A percentile compares a stretch with the other conserved stretches of the same genome.
These are phyloP conservation scores for Rhodinocichla rosea DNA, from an alignment of 2,113 vertebrate genomes.

Conservation along the genomic window DNA sequence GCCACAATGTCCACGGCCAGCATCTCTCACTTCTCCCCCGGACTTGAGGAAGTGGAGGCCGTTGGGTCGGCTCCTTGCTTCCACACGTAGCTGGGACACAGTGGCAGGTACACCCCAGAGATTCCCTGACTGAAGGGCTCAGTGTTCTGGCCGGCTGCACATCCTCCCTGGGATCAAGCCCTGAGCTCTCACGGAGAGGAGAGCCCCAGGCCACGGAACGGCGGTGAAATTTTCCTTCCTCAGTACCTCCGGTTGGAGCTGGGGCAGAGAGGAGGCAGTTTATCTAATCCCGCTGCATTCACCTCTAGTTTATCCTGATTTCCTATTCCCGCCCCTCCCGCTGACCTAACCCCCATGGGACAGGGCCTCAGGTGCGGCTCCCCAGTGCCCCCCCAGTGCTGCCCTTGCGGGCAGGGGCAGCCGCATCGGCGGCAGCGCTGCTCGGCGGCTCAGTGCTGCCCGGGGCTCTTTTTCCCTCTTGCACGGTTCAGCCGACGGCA, in stretches of 20 bases:
- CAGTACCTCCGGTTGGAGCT: neutral
- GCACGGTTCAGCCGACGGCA: neutral
- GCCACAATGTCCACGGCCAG: neutral
- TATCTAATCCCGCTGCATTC: neutral
- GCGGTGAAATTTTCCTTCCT: neutral
- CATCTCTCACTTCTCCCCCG: accelerated
- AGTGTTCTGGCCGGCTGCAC: accelerated
- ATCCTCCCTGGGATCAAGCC: neutral
- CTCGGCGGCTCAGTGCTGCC: neutral
- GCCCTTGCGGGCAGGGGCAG: neutral
- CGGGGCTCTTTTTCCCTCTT: no score
- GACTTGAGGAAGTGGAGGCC: neutral
- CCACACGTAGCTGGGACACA: accelerated
- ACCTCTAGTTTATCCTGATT: neutral
- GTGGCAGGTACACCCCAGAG: accelerated
- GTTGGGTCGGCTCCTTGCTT: neutral
- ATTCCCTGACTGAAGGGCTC: neutral
- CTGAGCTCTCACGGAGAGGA: accelerated
- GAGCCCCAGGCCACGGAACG: neutral
- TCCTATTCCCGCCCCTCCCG: neutral
- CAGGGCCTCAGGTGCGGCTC: neutral
- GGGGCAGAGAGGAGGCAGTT: no score
- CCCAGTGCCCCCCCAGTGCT: neutral
- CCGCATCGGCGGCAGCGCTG: neutral
- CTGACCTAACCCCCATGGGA: neutral